Base-by-base conservation (phyloP, 2,113 vertebrate genomes). In the Hippocampus mohnikei region DNA sequence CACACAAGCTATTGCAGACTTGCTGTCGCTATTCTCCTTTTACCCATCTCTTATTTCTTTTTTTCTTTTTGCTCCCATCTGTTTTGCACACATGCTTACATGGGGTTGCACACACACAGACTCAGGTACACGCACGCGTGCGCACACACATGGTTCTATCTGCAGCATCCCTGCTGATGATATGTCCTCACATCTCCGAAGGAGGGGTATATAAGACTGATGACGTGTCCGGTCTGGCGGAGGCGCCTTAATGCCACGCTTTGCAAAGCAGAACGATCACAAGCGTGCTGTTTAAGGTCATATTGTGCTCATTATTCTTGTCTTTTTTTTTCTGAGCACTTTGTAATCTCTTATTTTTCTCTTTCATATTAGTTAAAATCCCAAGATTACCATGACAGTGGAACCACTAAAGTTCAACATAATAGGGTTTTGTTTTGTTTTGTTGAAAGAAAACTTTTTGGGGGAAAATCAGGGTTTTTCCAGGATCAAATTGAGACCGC, bases 1-100 rank as follows among this genome's bases (percentile, higher is more conserved):
- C 69, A 84, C 73, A 64, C 82, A 70, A 64, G 70, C 75, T 69
- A 75, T 86, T 67, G 90, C 88, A 92, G 73, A 87, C 88, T 89
- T 86, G 88, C 89, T 90, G 88, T 88, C 87, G 86, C 89, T 89
- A 88, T 86, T 89, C 89, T 90, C 67, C 86, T 83, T 89, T 90
- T 90, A 85, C 86, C 87, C 87, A 82, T 89, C 85, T 90, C 88
- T 90, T 86, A 88, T 91, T 91, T 89, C 88, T 50, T 50, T 90
- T 89, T 90, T 91, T 89, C 88, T 50, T 50, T 90, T 89, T 90
- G 88, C 85, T 89, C 85, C 88, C 90, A 91, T 90, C 90, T 91
- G 90, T 83, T 89, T 80, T 76, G 83, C 88, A 91, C 85, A 87
- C 88, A 89, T 85, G 83, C 81, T 81, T 78, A 70, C 75, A 74